These are phyloP conservation scores for Misgurnus anguillicaudatus DNA, from an alignment of 2,113 vertebrate genomes.

Conservation along the genomic window DNA sequence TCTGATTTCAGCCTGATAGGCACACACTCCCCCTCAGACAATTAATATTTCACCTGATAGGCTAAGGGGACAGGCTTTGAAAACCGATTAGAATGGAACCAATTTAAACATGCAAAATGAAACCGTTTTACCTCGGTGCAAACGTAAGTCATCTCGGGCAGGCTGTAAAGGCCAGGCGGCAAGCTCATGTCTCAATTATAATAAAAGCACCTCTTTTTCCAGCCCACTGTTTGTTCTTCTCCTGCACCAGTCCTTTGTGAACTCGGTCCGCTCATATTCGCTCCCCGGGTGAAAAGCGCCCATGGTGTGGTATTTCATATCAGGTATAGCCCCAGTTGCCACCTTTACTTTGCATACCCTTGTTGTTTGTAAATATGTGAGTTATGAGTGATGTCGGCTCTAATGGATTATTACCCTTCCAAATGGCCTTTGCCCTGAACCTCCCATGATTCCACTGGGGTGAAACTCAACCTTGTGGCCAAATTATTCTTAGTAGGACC, in stretches of 20 bases:
- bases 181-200: slow-evolving; percentile 62
- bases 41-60: slow-evolving; percentile 77
- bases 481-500: slow-evolving; percentile 71
- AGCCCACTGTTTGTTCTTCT: slow-evolving; percentile 35
- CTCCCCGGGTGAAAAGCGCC: slow-evolving; percentile 46
- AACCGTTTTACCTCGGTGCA: slow-evolving; percentile 58
- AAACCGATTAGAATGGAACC: slow-evolving; percentile 64
- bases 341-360: slow-evolving; percentile 56
- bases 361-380: slow-evolving; percentile 64
- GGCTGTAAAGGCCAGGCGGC: slow-evolving; percentile 53
- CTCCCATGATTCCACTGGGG: slow-evolving; percentile 59
- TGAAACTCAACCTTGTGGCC: slow-evolving; percentile 65
- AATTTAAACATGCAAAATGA: slow-evolving; percentile 70
- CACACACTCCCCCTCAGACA: slow-evolving; percentile 61
- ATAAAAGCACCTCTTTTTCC: slow-evolving; percentile 60
- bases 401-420: slow-evolving; percentile 67
- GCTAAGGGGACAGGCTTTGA: slow-evolving; percentile 58
- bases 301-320: slow-evolving; percentile 32
- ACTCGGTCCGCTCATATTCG: slow-evolving; percentile 49
- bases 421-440: slow-evolving; percentile 59
- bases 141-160: slow-evolving; percentile 62
- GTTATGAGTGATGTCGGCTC: slow-evolving; percentile 60
- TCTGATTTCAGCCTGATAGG: slow-evolving; percentile 72
- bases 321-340: slow-evolving; percentile 49
- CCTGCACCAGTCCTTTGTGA: slow-evolving; percentile 60